phyloP scores from a whole-genome alignment of 2,113 vertebrate species.

The Elachura formosa region DNA sequence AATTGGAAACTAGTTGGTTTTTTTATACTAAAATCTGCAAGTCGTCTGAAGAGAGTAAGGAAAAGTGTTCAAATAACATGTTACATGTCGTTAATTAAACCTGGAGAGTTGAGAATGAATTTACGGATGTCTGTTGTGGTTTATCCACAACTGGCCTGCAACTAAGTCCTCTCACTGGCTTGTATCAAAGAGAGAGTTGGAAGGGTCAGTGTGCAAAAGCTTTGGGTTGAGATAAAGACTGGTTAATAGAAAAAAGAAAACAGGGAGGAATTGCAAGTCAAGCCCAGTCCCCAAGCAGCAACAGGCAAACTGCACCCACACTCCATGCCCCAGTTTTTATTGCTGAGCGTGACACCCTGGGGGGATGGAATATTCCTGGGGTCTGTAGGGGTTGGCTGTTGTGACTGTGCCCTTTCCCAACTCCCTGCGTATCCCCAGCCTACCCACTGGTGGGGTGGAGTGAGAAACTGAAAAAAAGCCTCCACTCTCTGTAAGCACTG shows the following conservation, averaged over 20 bases:
- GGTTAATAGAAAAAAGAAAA: neutral
- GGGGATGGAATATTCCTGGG: neutral
- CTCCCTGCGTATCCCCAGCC: neutral
- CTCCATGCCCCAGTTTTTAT: accelerated
- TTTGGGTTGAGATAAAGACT: neutral
- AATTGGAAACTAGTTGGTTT: neutral
- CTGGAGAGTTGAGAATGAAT: neutral
- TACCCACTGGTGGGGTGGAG: accelerated
- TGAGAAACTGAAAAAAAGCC: neutral
- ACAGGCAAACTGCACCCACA: neutral
- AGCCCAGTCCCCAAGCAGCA: neutral
- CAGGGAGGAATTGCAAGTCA: neutral
- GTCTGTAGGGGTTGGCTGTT: neutral
- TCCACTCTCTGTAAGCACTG: neutral
- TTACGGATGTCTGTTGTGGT: neutral
- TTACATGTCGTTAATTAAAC: neutral
- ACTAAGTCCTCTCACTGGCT: neutral
- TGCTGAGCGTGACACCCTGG: neutral
- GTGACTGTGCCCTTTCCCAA: accelerated
- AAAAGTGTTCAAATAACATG: neutral
- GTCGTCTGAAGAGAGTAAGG: neutral
- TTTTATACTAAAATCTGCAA: neutral
- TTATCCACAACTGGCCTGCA: neutral
- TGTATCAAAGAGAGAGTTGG: neutral
- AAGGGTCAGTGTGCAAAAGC: neutral